These are phyloP conservation scores for Stenoptilia bipunctidactyla DNA, from an alignment of 2,888 invertebrate species.

Conservation along the genomic window DNA sequence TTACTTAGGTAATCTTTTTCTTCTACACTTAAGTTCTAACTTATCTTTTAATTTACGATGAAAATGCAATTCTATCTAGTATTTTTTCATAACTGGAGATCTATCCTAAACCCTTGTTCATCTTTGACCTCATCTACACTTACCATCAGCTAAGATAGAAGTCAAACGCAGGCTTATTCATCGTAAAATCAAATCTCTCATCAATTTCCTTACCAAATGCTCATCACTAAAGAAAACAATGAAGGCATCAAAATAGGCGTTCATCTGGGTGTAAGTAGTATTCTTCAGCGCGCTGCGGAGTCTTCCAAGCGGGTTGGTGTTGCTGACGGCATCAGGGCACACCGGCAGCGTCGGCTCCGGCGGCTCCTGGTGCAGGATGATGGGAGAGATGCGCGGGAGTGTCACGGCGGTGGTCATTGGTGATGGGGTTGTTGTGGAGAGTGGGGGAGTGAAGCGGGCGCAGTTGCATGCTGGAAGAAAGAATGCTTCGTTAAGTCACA, in stretches of 20 bases:
- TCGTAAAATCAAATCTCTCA: too few relatives aligned
- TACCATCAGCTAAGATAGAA: too few relatives aligned
- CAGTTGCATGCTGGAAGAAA: slow-evolving; percentile 30
- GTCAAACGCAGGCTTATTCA: too few relatives aligned
- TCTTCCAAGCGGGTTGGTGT: slow-evolving; percentile 34
- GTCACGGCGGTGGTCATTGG: slow-evolving; percentile 19
- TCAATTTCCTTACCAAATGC: slow-evolving; percentile 83
- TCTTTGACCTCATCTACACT: too few relatives aligned
- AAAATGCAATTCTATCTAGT: too few relatives aligned
- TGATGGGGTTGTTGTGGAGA: slow-evolving; percentile 15
- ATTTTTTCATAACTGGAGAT: too few relatives aligned
- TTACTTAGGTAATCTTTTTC: too few relatives aligned
- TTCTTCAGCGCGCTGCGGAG: slow-evolving; percentile 66
- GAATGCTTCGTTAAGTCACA: too few relatives aligned
- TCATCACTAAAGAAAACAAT: slow-evolving; percentile 84
- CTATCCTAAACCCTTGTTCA: too few relatives aligned
- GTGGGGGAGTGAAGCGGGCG: slow-evolving; percentile 23
- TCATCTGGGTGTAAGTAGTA: slow-evolving; percentile 41
- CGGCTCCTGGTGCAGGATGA: slow-evolving; percentile 20
- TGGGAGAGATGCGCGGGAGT: slow-evolving; percentile 22
- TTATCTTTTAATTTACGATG: too few relatives aligned
- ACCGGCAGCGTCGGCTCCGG: slow-evolving; percentile 22
- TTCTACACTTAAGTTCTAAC: too few relatives aligned
- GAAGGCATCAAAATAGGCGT: slow-evolving; percentile 75
- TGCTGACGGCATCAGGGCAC: slow-evolving; percentile 35